phyloP scores from a whole-genome alignment of 2,797 vertebrate species.

The Enteromius afrohamiltoni region DNA sequence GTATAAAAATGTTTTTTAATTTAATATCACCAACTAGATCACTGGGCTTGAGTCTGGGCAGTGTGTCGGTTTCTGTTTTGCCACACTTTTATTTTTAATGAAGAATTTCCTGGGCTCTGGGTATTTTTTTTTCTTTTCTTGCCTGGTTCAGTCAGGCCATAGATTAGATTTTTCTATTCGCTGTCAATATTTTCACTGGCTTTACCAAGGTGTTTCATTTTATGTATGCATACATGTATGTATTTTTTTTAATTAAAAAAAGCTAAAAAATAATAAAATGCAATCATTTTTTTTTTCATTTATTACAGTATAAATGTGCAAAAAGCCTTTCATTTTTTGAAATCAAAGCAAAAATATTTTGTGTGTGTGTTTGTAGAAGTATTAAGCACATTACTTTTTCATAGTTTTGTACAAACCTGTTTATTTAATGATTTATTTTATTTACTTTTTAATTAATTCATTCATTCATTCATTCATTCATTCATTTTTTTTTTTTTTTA shows the following conservation, averaged over 20 bases:
- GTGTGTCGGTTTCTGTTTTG: not conserved
- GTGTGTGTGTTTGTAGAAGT: no score
- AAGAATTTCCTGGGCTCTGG: not conserved
- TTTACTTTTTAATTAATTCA: not conserved
- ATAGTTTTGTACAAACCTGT: no score
- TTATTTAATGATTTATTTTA: not conserved
- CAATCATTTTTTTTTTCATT: no score
- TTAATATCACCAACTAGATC: slow-evolving; percentile 11
- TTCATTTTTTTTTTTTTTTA: not conserved
- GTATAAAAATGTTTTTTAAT: slow-evolving; percentile 10
- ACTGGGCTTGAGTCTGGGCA: not conserved
- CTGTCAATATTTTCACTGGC: not conserved
- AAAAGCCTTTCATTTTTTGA: not conserved
- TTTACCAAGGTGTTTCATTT: not conserved
- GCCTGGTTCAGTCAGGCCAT: not conserved
- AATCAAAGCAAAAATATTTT: no score
- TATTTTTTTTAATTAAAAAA: not conserved
- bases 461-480: not conserved
- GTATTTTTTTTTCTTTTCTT: not conserved
- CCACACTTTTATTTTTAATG: not conserved
- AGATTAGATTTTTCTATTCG: not conserved
- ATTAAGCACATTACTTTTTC: no score
- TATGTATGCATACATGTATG: no score
- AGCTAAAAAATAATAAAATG: not conserved
- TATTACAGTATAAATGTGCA: no score